Evolutionary conservation across 2,113 vertebrate genomes (phyloP), one percentile per base, ranked within the genome.

Genomic region (Melanostigma gelatinosum): DNA sequence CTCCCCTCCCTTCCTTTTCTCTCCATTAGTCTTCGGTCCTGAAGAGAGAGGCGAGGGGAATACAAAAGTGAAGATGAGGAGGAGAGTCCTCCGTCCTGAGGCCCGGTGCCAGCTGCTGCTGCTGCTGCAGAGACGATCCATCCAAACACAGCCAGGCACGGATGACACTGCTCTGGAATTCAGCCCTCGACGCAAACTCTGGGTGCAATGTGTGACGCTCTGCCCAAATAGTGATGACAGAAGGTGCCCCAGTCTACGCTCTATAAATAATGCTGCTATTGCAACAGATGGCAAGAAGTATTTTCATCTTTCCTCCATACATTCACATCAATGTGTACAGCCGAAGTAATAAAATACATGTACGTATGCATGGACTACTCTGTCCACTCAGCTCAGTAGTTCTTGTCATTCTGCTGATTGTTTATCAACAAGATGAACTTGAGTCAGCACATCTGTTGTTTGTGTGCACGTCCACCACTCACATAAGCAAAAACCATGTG

Each of bases 71-170:
- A 83, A 58, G 73, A 76, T 18, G 68, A 79, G 77, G 79, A 84
- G 72, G 79, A 75, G 58, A 83, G 81, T 79, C 79, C 85, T 85
- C n/a, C 27, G 50, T 83, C 83, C 77, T 40, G 72, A 83, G 90
- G 84, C 87, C 79, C 74, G 20, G 85, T 75, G 89, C 91, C 90
- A 93, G 80, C 72, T 88, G 85, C 79, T 86, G 18, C 79, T 86
- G 18, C 80, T 85, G 90, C 87, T 86, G 89, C 90, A 89, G 83
- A 86, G 87, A 80, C 83, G 4, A 89, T 90, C 87, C 80, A 85
- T 89, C 85, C 71, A 83, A 69, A 77, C 62, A 24, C 76, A 73
- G 75, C 64, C 74, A 65, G 66, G 50, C 71, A 8, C 48, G 58
- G 70, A 72, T 82, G 84, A 87, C 87, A 84, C 70, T 18, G 68